Evolutionary conservation across 2,888 invertebrate species (phyloP), one percentile per base, ranked within the genome.

Genomic region (Cosmopolites sordidus): DNA sequence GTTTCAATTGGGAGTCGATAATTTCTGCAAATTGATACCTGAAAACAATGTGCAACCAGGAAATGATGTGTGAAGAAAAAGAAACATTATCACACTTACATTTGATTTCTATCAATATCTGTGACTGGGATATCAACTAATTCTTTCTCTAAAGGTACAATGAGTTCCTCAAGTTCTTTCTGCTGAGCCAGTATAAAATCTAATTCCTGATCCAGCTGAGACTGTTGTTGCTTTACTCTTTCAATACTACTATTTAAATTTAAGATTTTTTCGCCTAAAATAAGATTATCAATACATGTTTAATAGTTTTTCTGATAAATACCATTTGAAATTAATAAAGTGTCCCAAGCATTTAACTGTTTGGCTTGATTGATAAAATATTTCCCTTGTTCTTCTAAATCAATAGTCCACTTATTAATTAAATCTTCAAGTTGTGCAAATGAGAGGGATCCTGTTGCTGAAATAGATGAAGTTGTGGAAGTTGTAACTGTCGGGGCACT

Each of bases 331-430:
- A 94, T 89, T 1, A 97, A 79, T 37, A 94, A 77, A 59, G 89
- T 81, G 70, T 98, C 97, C 96, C 97, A 97, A 0, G 92, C 90
- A 73, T 97, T 97, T 51, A 97, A 85, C 74, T 95, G 92, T 2
- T 92, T 90, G 0, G 96, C 96, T 72, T 96, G 96, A 71, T 92
- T 90, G 54, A 92, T 84, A 69, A 96, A 97, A 0, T 87, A 83
- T 69, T 89, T 89, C 69, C 96, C 95, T 69, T 95, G 94, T 61
- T 94, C 93, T 62, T 94, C 92, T 33, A 97, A 73, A 65, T 95
- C 94, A 1, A 89, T 71, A 0, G 89, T 92, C 94, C 95, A 97
- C 73, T 96, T 93, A 74, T 95, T 94, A 53, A 96, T 91, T 30
- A 84, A 81, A 67, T 95, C 95, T 71, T 95, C 95, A 2, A 95